phyloP scores from a whole-genome alignment of 2,113 vertebrate species.

The Datnioides undecimradiatus region DNA sequence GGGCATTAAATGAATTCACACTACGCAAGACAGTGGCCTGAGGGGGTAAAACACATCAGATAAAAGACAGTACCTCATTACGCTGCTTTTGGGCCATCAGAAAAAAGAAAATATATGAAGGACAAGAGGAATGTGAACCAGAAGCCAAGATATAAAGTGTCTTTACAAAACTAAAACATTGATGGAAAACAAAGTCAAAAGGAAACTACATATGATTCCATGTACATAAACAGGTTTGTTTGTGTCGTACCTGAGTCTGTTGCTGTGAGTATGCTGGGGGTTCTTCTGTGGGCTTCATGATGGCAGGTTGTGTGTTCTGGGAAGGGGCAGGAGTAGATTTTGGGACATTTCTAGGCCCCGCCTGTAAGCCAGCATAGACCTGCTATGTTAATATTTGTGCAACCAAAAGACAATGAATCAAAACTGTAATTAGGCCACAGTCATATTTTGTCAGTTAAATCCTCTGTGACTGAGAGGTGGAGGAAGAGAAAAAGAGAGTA shows the following conservation, averaged over 20 bases:
- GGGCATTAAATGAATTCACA: slow-evolving; percentile 15
- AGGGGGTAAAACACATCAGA: slow-evolving; percentile 17
- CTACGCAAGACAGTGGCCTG: neutral
- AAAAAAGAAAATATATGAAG: slow-evolving; percentile 45
- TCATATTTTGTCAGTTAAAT: slow-evolving; percentile 53
- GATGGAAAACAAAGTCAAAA: neutral
- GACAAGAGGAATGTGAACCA: slow-evolving; percentile 47
- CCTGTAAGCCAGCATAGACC: slow-evolving; percentile 77
- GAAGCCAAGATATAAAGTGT: slow-evolving; percentile 10
- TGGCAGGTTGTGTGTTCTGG: slow-evolving; percentile 96
- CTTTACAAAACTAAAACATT: neutral
- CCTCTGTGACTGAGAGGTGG: slow-evolving; percentile 45
- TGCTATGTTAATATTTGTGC: slow-evolving; percentile 27
- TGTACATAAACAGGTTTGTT: neutral
- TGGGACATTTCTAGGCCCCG: slow-evolving; percentile 89
- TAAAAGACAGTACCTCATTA: slow-evolving; percentile 61
- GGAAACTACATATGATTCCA: neutral
- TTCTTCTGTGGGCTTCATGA: slow-evolving; percentile 99
- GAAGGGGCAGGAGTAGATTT: slow-evolving; percentile 88
- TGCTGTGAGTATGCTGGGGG: slow-evolving; percentile 92
- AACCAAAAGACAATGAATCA: slow-evolving; percentile 16
- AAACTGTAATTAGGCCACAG: slow-evolving; percentile 60
- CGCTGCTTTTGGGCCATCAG: slow-evolving; percentile 47
- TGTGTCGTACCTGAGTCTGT: slow-evolving; percentile 81
- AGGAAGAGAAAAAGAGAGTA: slow-evolving; percentile 21